Evolutionary conservation across 2,888 invertebrate species (phyloP).

Genomic region (Diploptera punctata): DNA sequence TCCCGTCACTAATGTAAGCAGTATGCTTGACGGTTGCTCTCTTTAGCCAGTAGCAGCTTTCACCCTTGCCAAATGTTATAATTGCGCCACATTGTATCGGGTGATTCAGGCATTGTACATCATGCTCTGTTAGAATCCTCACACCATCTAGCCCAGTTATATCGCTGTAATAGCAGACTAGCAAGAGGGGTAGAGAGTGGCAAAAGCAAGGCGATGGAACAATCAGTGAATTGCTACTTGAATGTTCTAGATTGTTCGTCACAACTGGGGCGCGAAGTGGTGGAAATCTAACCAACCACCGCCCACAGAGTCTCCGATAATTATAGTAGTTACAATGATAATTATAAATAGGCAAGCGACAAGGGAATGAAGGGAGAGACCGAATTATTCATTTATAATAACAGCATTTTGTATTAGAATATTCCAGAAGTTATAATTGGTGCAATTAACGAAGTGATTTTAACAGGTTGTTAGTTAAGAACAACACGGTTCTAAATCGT

Average conservation of each 20-base stretch:
- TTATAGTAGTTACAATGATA: slow-evolving; percentile 10
- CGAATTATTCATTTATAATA: slow-evolving; percentile 14
- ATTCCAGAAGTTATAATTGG: not conserved
- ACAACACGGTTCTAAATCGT: no score
- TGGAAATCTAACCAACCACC: not conserved
- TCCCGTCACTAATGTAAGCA: not conserved
- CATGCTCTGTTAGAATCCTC: no score
- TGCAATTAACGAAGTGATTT: slow-evolving; percentile 4
- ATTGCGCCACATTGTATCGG: slow-evolving; percentile 16
- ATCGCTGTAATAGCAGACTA: slow-evolving; percentile 7
- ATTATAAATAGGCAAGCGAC: slow-evolving; percentile 5
- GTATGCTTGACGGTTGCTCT: not conserved
- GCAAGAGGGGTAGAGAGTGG: not conserved
- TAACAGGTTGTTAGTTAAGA: slow-evolving; percentile 1
- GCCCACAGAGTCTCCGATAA: not conserved
- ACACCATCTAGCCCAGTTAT: not conserved
- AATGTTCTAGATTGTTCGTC: slow-evolving; percentile 13
- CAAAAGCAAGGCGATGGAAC: slow-evolving; percentile 9
- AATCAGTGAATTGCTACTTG: slow-evolving; percentile 29
- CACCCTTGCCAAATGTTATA: slow-evolving; percentile 18
- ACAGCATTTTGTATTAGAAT: not conserved
- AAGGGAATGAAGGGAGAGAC: not conserved
- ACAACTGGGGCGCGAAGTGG: slow-evolving; percentile 17
- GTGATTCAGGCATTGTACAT: slow-evolving; percentile 11
- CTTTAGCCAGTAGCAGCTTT: not conserved